Percentiles rank a stretch among this genome's conserved stretches.
Conservation (phyloP, 35 echinoderm and acorn worm genomes). For the Patiria miniata region DNA sequence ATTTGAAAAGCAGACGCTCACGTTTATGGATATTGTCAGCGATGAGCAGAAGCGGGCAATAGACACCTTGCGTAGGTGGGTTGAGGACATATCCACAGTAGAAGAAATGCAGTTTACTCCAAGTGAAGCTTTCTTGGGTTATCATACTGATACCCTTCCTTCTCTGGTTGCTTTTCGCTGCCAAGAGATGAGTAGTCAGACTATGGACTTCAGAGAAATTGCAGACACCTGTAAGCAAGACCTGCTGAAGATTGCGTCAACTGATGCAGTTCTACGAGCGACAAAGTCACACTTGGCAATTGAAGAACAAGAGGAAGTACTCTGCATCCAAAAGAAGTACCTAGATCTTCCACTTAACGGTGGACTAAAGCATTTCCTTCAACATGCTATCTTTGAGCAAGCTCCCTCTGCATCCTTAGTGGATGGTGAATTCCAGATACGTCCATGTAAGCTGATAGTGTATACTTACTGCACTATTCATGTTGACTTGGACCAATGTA, state of each 20-base stretch:
- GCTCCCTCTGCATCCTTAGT: too few species aligned
- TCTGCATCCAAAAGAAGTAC: slow-evolving; percentile 17
- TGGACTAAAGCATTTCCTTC: slow-evolving; percentile 21
- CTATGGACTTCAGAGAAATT: neutral
- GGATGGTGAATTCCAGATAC: too few species aligned
- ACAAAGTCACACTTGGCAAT: slow-evolving; percentile 28
- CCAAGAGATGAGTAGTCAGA: neutral
- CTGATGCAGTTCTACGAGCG: slow-evolving; percentile 39
- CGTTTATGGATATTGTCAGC: slow-evolving; percentile 27
- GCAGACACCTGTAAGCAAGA: slow-evolving; percentile 18
- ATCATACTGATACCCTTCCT: slow-evolving; percentile 43
- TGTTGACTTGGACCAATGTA: neutral
- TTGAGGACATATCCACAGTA: slow-evolving; percentile 31
- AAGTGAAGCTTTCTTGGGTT: slow-evolving; percentile 34
- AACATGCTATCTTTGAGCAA: too few species aligned
- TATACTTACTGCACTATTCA: slow-evolving; percentile 42
- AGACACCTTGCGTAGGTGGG: slow-evolving; percentile 24
- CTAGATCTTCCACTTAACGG: slow-evolving; percentile 27
- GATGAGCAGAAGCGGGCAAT: slow-evolving; percentile 24
- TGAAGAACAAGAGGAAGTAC: slow-evolving; percentile 3
- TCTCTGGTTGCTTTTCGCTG: slow-evolving; percentile 31
- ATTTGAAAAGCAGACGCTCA: slow-evolving; percentile 52
- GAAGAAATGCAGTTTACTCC: slow-evolving; percentile 38
- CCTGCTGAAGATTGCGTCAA: slow-evolving; percentile 21
- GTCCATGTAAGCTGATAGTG: neutral